These are phyloP conservation scores for Trachelus tabidus DNA, from an alignment of 2,888 invertebrate genomes.

Conservation along the genomic window DNA sequence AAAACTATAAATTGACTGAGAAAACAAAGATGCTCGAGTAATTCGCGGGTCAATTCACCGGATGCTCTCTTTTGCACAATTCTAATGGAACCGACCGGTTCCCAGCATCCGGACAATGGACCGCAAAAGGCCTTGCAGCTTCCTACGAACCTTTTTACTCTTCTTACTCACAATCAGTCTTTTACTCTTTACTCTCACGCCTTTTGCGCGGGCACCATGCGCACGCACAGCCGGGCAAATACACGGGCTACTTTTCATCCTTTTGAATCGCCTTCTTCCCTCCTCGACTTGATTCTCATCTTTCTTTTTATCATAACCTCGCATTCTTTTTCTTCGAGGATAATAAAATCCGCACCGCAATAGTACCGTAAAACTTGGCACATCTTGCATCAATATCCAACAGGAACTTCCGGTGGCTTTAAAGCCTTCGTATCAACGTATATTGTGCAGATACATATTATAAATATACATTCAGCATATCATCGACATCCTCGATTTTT, in stretches of 20 bases:
- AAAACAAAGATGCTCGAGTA: not conserved
- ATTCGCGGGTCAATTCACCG: not conserved
- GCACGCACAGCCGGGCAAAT: not conserved
- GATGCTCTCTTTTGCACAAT: not conserved
- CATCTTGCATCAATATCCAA: not conserved
- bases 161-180: constrained; percentile 25
- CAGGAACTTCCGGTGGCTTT: not conserved
- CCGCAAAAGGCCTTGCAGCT: constrained; percentile 32
- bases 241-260: constrained; percentile 8
- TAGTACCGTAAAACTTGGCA: not conserved
- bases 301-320: constrained; percentile 12
- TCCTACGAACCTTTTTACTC: constrained; percentile 27
- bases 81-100: constrained; percentile 35
- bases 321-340: constrained; percentile 17
- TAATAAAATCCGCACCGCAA: not conserved
- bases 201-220: constrained; percentile 10
- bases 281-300: constrained; percentile 18
- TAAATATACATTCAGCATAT: not conserved
- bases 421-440: not conserved
- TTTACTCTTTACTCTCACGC: constrained; percentile 31
- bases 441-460: not conserved
- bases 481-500: not conserved
- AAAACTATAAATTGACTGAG: not conserved
- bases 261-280: not conserved
- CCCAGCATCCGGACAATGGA: constrained; percentile 34